These are phyloP conservation scores for Mycogona germanica DNA, from an alignment of 2,888 invertebrate species.

Conservation along the genomic window DNA sequence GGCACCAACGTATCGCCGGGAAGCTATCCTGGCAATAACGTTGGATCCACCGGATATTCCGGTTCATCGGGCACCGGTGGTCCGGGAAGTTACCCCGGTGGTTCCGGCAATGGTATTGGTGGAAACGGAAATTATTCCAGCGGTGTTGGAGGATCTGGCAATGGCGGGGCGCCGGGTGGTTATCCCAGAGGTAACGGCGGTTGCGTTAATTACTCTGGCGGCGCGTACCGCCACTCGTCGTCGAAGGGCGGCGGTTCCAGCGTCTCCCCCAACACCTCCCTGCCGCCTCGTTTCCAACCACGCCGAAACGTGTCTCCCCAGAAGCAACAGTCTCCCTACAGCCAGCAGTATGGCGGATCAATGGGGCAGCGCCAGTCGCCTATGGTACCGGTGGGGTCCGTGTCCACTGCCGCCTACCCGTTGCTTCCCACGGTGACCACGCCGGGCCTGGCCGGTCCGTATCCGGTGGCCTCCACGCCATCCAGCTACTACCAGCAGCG, in stretches of 20 bases:
- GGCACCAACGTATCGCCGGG: too few relatives aligned
- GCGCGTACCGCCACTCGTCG: too few relatives aligned
- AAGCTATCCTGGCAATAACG: too few relatives aligned
- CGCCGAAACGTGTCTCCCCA: background rate
- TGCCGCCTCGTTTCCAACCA: conserved; percentile 3
- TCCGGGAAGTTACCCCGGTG: too few relatives aligned
- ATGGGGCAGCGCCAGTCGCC: background rate
- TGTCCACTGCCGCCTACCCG: background rate
- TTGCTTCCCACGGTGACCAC: too few relatives aligned
- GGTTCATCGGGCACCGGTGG: too few relatives aligned
- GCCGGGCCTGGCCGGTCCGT: too few relatives aligned
- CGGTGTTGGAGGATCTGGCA: background rate
- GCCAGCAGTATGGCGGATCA: conserved; percentile 2
- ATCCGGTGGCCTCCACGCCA: too few relatives aligned
- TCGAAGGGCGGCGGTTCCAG: background rate
- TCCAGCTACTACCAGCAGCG: too few relatives aligned
- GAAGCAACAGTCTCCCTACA: background rate
- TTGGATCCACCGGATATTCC: too few relatives aligned
- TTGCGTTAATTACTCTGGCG: too few relatives aligned
- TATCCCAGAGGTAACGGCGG: background rate
- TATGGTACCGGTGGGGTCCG: background rate
- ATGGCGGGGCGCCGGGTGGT: background rate
- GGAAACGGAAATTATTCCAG: background rate
- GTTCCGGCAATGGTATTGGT: background rate
- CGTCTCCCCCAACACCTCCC: background rate